Evolutionary conservation across 2,888 invertebrate genomes (phyloP), one percentile per base, ranked within the genome.

Genomic region (Achlya flavicornis): DNA sequence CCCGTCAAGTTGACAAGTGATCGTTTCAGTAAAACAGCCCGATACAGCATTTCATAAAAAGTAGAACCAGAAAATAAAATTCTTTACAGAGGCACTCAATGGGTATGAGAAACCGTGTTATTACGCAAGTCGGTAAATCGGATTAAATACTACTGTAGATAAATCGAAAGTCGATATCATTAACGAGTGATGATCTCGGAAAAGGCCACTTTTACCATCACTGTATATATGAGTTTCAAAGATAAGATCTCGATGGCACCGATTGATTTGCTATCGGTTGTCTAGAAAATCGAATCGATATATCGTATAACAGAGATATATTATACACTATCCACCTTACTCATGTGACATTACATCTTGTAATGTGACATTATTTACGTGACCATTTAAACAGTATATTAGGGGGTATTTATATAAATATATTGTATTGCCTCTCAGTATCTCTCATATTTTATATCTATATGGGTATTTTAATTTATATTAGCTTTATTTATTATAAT

Each of bases 201-300:
- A 60, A 35, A 41, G 60, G 11, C 43, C 60, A 41, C 60, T 60
- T 60, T 59, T 59, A 59, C 59, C 59, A 59, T 59, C 59, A 58
- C 19, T 59, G 11, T 35, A 35, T 3, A 59, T 38, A 59, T 59
- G 33, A 41, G 41, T 59, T 59, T 11, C 19, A 38, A n/a, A 59
- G 59, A 60, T 60, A 60, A 60, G 26, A 11, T 19, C 60, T 41
- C 41, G 19, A 53, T 41, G 43, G 14, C 12, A 60, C 41, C n/a
- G 19, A 60, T 60, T 19, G 33, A 41, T 26, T 60, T 41, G 41
- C 41, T 14, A 38, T 38, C 41, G 59, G 26, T 26, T 43, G 14
- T 60, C 26, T 43, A 19, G 60, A 12, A 41, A 60, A 59, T 38
- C 41, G 26, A 26, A 26, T 26, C 26, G 26, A 26, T 26, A 2